Evolutionary conservation across 2,888 invertebrate genomes (phyloP).

Genomic region (Bhutanitis thaidina): DNA sequence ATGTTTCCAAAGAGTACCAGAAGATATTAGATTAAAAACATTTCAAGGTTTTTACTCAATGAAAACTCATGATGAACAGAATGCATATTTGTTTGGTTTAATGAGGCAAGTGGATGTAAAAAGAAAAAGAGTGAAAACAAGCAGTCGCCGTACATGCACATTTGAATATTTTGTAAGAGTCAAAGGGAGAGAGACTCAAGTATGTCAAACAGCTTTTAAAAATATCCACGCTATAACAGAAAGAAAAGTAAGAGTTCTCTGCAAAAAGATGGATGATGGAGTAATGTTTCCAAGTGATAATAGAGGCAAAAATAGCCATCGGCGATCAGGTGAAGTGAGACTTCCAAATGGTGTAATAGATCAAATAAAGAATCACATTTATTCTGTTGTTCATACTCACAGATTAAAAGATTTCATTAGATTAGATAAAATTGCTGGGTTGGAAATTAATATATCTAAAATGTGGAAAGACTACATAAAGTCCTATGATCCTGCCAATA

Average conservation of each 20-base stretch:
- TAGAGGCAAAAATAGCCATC: constrained; percentile 75
- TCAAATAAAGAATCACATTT: constrained; percentile 77
- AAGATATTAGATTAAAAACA: constrained; percentile 70
- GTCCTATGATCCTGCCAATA: constrained; percentile 74
- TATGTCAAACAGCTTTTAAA: constrained; percentile 79
- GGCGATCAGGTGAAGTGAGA: constrained; percentile 73
- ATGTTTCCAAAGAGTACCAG: constrained; percentile 75
- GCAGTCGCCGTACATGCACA: constrained; percentile 76
- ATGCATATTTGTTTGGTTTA: constrained; percentile 78
- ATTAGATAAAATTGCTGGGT: constrained; percentile 75
- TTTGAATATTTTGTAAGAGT: constrained; percentile 79
- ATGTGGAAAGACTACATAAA: constrained; percentile 81
- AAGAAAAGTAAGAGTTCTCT: constrained; percentile 77
- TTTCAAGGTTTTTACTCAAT: constrained; percentile 79
- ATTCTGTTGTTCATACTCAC: constrained; percentile 75
- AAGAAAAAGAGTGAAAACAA: constrained; percentile 76
- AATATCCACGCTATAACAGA: constrained; percentile 80
- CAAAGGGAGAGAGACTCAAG: constrained; percentile 77
- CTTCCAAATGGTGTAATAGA: constrained; percentile 69
- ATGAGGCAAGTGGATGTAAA: constrained; percentile 80
- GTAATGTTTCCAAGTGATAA: constrained; percentile 80
- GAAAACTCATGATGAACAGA: constrained; percentile 80
- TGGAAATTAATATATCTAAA: constrained; percentile 79
- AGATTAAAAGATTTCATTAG: constrained; percentile 74
- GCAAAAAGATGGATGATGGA: constrained; percentile 80